These are phyloP conservation scores for Drepanosiphum platanoidis DNA, from an alignment of 2,888 invertebrate genomes.

Conservation along the genomic window DNA sequence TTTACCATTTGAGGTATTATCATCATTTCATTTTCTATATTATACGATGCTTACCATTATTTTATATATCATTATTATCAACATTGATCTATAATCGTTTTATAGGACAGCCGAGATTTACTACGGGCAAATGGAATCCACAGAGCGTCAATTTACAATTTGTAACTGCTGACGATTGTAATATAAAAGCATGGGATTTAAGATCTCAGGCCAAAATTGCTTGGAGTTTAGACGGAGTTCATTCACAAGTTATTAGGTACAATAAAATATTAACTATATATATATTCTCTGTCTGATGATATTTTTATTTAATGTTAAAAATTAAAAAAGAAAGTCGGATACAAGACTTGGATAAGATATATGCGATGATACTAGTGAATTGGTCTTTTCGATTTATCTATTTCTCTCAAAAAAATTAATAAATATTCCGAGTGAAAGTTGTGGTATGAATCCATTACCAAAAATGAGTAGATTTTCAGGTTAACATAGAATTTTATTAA, in stretches of 20 bases:
- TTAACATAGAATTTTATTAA: no score
- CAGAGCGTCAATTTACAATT: conserved; percentile 89
- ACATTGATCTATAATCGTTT: neutral
- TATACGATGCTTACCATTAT: no score
- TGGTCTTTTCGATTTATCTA: no score
- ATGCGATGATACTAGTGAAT: no score
- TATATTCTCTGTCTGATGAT: neutral
- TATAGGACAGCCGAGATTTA: conserved; percentile 81
- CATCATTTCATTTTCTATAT: no score
- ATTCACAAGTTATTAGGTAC: conserved; percentile 81
- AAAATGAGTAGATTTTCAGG: no score
- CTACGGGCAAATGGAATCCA: conserved; percentile 93
- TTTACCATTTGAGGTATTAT: no score
- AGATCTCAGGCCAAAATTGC: conserved; percentile 78
- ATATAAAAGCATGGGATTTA: conserved; percentile 88
- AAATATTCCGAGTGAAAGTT: no score
- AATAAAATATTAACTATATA: neutral
- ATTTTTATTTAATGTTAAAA: neutral
- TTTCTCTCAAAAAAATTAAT: no score
- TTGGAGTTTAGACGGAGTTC: conserved; percentile 87
- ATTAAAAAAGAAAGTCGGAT: no score
- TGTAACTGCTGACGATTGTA: conserved; percentile 85
- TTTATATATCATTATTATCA: neutral
- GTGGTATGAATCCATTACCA: no score
- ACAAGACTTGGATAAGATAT: no score